Conservation (phyloP, 2,797 vertebrate species). For the Petrocephalus sullivani region DNA sequence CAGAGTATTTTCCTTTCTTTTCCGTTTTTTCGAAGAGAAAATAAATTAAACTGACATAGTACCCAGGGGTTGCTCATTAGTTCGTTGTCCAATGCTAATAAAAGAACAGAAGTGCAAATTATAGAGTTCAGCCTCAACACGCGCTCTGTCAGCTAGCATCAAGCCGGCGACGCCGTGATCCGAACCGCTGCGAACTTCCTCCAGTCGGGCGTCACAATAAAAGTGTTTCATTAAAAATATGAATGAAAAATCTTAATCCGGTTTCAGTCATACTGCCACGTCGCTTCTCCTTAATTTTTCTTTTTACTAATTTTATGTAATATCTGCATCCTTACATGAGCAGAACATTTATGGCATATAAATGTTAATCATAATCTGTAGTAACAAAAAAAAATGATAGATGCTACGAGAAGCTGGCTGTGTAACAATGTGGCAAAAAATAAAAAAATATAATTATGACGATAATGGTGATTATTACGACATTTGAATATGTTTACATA, state of each 20-base stretch:
- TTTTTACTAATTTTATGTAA: neutral
- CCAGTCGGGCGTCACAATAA: conserved; percentile 17
- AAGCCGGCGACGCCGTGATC: conserved; percentile 62
- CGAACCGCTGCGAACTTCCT: conserved; percentile 63
- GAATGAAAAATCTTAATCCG: neutral
- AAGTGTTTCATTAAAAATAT: conserved; percentile 17
- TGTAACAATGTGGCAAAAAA: neutral
- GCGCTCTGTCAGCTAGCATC: conserved; percentile 81
- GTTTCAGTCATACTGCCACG: neutral
- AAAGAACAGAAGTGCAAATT: conserved; percentile 78
- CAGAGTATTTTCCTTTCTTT: neutral
- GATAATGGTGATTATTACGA: neutral
- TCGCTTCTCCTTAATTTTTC: neutral
- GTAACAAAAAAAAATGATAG: neutral
- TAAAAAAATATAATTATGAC: neutral
- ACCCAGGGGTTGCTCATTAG: conserved; percentile 82
- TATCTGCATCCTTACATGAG: neutral
- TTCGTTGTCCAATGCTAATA: conserved; percentile 79
- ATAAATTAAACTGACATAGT: conserved; percentile 82
- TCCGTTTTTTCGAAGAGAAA: conserved; percentile 43
- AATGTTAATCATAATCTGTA: too few species aligned
- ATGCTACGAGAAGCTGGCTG: neutral
- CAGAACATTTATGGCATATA: neutral
- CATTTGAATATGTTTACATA: neutral
- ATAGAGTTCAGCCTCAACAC: conserved; percentile 73